Evolutionary conservation across 1,140 invertebrate genomes (phyloP).

Genomic region (Ostrea denselamellosa): DNA sequence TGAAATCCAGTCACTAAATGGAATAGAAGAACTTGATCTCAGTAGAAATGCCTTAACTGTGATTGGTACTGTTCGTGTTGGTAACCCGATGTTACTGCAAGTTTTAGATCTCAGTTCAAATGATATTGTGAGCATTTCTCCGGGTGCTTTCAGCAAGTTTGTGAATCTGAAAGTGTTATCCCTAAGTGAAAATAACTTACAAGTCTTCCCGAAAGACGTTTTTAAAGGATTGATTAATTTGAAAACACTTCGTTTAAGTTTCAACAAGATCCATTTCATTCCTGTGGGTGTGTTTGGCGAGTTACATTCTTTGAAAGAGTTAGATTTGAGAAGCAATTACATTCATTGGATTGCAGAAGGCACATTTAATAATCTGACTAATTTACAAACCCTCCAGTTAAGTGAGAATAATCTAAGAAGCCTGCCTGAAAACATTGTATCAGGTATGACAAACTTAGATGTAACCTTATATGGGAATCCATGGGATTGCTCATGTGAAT

Average conservation of each 20-base stretch:
- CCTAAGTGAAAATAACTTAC: constrained; percentile 63
- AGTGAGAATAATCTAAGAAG: constrained; percentile 55
- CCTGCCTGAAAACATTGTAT: constrained; percentile 46
- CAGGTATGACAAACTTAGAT: constrained; percentile 49
- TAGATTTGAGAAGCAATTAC: constrained; percentile 61
- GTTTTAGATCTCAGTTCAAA: constrained; percentile 25
- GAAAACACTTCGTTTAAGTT: constrained; percentile 59
- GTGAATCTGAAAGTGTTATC: constrained; percentile 46
- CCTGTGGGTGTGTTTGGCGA: constrained; percentile 54
- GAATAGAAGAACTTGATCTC: constrained; percentile 27
- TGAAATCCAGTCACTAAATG: background rate
- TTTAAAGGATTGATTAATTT: constrained; percentile 63
- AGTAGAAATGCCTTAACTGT: constrained; percentile 8
- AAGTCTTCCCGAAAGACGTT: constrained; percentile 37
- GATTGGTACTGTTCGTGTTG: background rate
- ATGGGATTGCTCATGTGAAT: constrained; percentile 71
- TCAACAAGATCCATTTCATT: constrained; percentile 61
- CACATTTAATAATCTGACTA: constrained; percentile 48
- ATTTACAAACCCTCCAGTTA: constrained; percentile 53
- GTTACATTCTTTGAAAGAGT: constrained; percentile 52
- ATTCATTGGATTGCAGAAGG: constrained; percentile 51
- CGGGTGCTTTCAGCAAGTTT: background rate
- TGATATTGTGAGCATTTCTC: constrained; percentile 14
- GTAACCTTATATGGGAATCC: constrained; percentile 68
- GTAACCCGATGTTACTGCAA: background rate